Base-by-base conservation (phyloP, 1,140 invertebrate genomes). In the Tetramorium parvispinum region DNA sequence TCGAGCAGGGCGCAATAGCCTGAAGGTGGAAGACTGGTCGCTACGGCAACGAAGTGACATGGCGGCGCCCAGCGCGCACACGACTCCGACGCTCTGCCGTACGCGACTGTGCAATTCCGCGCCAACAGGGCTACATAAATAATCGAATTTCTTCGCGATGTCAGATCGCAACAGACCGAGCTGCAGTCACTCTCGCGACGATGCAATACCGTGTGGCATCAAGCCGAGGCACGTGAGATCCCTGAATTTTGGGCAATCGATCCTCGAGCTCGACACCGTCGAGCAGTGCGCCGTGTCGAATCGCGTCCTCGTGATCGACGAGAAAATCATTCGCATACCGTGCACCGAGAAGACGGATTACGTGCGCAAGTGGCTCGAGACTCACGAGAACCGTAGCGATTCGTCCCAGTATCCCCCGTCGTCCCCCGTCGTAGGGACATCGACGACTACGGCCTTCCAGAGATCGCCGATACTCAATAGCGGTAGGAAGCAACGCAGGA, bases 321-420 rank as follows among this genome's bases (percentile, higher is more conserved):
- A 61, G 18, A 79, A 73, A 7, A 57, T 89, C 0, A 21, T 46
- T 8, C 11, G 18, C 10, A 88, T 90, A 70, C 87, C 87, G 7
- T 49, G 59, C 16, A 81, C 79, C 0, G 59, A 55, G 11, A 92
- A 88, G 10, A 8, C 0, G 0, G 87, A 91, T 40, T 89, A 76
- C 51, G 88, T 91, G 1, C 66, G 55, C 4, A 88, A 88, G 10
- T 90, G 88, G 91, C 71, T 89, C 49, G 86, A 91, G 53, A 65
- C 73, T 32, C 85, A 87, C 11, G 49, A 57, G 40, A 6, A 70
- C n/a, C 6, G 43, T 0, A n/a, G 73, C 4, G 37, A 59, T 63
- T 27, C 18, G 10, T 24, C n/a, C 18, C 46, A 43, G 1, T n/a
- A n/a, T n/a, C n/a, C n/a, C n/a, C n/a, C n/a, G n/a, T 16, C 3